These are phyloP conservation scores for Ailurus styani DNA, from an alignment of 2,113 vertebrate species.

Conservation along the genomic window DNA sequence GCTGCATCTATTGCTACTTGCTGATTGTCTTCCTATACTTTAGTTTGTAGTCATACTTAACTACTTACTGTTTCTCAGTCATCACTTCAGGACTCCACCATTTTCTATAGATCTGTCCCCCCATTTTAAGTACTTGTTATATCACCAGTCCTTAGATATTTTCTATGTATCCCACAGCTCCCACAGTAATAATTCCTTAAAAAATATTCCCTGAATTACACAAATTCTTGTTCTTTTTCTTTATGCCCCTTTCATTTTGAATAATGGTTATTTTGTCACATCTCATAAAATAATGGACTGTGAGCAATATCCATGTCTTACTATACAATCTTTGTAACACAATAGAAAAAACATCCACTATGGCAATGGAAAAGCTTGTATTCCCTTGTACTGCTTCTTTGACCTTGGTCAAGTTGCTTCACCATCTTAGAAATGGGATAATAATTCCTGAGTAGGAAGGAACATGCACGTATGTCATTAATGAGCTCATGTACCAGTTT, in stretches of 20 bases:
- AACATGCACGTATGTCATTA: background rate
- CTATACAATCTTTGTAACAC: background rate
- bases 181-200: background rate
- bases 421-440: background rate
- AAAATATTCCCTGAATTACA: background rate
- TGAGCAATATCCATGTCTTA: background rate
- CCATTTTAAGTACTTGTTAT: background rate
- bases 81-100: background rate
- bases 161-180: background rate
- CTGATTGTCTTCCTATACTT: background rate
- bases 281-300: background rate
- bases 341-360: background rate
- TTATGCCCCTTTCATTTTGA: background rate
- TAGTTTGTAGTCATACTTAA: background rate
- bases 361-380: background rate
- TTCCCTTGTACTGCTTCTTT: background rate
- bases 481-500: background rate
- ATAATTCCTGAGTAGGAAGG: background rate
- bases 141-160: background rate
- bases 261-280: background rate
- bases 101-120: background rate
- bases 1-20: background rate
- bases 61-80: background rate
- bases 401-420: background rate
- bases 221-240: background rate